Evolutionary conservation across 2,113 vertebrate genomes (phyloP), one percentile per base, ranked within the genome.

Genomic region (Reinhardtius hippoglossoides): DNA sequence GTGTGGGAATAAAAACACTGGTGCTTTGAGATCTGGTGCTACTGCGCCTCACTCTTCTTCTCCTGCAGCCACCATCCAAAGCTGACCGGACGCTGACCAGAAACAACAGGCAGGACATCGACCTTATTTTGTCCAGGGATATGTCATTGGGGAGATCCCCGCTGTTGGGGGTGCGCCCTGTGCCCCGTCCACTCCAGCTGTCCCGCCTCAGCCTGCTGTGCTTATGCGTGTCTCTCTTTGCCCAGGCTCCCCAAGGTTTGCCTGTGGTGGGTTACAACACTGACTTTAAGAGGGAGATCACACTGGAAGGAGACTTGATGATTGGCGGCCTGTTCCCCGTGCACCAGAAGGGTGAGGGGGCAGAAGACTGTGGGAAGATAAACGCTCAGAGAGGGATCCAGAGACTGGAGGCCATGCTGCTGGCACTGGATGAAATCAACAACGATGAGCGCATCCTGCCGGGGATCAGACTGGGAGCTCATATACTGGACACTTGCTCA

Each of bases 351-450:
- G 98, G 98, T 9, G 94, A 94, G 56, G 96, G 94, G 0, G 76
- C 83, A 0, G 95, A 98, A 90, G 98, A 98, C 78, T 99, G 98
- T 0, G 98, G 98, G 56, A 96, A 95, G 61, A 97, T 99, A 83
- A 99, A 99, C 0, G 96, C 98, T 72, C 97, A 99, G 75, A 95
- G 98, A 9, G 98, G 98, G 54, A 97, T 99, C 92, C 98, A 99
- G 90, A 95, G 98, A 82, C 94, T 99, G 78, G 98, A 99, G 89
- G 98, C 98, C 91, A 99, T 99, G 98, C 94, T 99, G 46, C 95
- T 99, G 0, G 98, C 98, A 0, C 89, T 99, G 74, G 98, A 99
- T 0, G 95, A 95, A 89, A 99, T 99, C 92, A 99, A 99, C 94
- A 95, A 81, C 21, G 96, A 99, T 1, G 81, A 95, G 0, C 94